A percentile compares a stretch with the other conserved stretches of the same genome.
Conservation (phyloP, 2,797 vertebrate species). For the Myotis daubentonii region DNA sequence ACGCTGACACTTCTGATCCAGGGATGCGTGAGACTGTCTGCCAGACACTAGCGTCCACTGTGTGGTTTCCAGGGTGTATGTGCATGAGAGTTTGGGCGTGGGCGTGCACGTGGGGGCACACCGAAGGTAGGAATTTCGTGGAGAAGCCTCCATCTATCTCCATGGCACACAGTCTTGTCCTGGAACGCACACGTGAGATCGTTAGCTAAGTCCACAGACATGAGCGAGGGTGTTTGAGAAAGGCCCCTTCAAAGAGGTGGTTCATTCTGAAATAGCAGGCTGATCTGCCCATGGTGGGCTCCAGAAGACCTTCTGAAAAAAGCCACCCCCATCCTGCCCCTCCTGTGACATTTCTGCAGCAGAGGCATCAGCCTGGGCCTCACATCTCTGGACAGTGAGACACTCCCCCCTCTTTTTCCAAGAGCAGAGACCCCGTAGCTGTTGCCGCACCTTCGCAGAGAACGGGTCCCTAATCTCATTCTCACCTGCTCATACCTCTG, state of each 20-base stretch:
- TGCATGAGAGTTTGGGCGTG: not conserved
- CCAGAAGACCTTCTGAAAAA: not conserved
- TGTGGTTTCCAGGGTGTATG: not conserved
- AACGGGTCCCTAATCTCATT: constrained; percentile 3
- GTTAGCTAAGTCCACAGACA: not conserved
- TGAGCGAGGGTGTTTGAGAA: not conserved
- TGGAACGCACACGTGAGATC: not conserved
- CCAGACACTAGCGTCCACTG: not conserved
- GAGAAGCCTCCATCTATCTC: not conserved
- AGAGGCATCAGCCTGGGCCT: not conserved
- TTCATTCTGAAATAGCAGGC: not conserved
- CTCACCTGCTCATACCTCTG: not conserved
- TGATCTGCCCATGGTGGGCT: not conserved
- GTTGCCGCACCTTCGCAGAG: not conserved
- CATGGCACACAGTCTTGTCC: not conserved
- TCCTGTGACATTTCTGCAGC: not conserved
- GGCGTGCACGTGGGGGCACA: not conserved
- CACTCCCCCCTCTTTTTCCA: not conserved
- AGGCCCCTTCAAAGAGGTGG: not conserved
- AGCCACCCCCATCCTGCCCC: not conserved
- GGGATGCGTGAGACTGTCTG: not conserved
- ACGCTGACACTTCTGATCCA: not conserved
- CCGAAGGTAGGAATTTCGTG: not conserved
- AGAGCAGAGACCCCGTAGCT: not conserved
- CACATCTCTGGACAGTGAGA: not conserved